Evolutionary conservation across 2,797 vertebrate genomes (phyloP).

Genomic region (Glyptemys insculpta): DNA sequence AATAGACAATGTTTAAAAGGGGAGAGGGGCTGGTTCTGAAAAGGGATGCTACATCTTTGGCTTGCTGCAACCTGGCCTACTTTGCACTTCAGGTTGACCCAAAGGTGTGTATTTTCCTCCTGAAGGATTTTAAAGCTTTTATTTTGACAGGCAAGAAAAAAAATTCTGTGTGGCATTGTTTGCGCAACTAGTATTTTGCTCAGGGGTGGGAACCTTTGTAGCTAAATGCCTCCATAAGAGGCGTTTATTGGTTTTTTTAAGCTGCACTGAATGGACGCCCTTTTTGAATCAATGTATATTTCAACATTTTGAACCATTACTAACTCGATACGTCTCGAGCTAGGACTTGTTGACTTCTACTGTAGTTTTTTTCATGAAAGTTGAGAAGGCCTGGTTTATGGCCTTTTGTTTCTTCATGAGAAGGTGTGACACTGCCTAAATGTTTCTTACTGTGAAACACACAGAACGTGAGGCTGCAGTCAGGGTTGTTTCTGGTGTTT

Average conservation of each 20-base stretch:
- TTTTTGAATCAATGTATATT: conserved; percentile 84
- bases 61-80: conserved; percentile 39
- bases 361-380: conserved; percentile 95
- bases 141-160: conserved; percentile 59
- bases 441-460: conserved; percentile 99
- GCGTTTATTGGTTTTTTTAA: conserved; percentile 88
- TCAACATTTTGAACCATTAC: conserved; percentile 87
- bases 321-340: conserved; percentile 88
- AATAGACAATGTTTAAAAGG: not conserved
- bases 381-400: conserved; percentile 87
- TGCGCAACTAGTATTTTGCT: conserved; percentile 78
- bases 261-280: conserved; percentile 84
- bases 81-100: conserved; percentile 64
- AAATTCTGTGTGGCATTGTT: conserved; percentile 66
- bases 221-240: conserved; percentile 83
- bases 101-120: conserved; percentile 71
- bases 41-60: conserved; percentile 41
- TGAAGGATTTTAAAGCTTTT: conserved; percentile 65
- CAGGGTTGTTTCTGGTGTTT: conserved; percentile 99
- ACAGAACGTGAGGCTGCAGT: conserved; percentile 96
- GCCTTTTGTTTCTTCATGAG: conserved; percentile 95
- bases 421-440: conserved; percentile 99
- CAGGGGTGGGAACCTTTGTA: conserved; percentile 83
- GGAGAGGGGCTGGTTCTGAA: not conserved
- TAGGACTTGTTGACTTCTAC: conserved; percentile 88